These are phyloP conservation scores for Aphelinus atriplicis DNA, from an alignment of 1,140 invertebrate genomes.

Conservation along the genomic window DNA sequence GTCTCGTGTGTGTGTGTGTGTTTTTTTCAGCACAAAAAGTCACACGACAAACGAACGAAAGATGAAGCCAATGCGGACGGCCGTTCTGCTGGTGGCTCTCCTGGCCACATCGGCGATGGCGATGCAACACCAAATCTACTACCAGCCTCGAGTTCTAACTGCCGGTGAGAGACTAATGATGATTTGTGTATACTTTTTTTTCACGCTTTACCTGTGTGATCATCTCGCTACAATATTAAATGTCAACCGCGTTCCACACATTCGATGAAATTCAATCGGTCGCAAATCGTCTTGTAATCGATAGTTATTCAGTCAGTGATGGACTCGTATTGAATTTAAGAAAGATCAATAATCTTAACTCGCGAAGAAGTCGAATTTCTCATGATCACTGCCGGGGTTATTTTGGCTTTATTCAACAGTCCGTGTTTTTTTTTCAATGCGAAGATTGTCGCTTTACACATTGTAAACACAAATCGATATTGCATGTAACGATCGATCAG, in stretches of 20 bases:
- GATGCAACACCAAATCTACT: conserved; percentile 33
- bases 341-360: too few species aligned
- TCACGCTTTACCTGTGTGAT: background rate
- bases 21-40: background rate
- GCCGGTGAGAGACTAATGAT: conserved; percentile 38
- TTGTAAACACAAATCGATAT: too few species aligned
- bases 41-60: background rate
- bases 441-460: too few species aligned
- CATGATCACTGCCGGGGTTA: too few species aligned
- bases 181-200: background rate
- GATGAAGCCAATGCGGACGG: conserved; percentile 44
- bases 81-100: conserved; percentile 48
- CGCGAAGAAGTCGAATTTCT: too few species aligned
- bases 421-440: too few species aligned
- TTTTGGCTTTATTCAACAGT: too few species aligned
- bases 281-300: background rate
- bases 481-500: too few species aligned
- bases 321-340: too few species aligned
- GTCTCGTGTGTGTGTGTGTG: background rate
- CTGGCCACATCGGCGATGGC: conserved; percentile 6
- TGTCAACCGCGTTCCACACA: background rate
- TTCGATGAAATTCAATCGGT: background rate
- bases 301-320: background rate
- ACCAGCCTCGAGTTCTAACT: conserved; percentile 44
- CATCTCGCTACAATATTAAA: background rate